Base-by-base conservation (phyloP, 2,888 invertebrate species). In the Cataglyphis cursor region DNA sequence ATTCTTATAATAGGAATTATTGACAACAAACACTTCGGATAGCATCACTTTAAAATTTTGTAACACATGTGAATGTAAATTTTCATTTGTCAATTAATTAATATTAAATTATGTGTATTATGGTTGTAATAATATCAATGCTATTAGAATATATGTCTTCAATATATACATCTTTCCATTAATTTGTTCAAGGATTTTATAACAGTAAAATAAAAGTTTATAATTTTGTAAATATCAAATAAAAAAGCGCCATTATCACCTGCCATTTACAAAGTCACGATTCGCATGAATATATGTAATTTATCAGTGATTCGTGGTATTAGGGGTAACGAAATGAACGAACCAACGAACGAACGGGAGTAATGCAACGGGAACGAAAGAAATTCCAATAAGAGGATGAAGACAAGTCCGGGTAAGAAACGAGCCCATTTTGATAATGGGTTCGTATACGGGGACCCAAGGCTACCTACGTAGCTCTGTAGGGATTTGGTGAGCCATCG, bases 381-480 rank as follows among this genome's bases (percentile, higher is more conserved):
- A 91, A 92, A 92, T 92, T 90, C 92, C 91, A 93, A 92, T 93
- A 92, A 88, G 88, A 88, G 90, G 91, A 90, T 88, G 91, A 90
- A 86, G 88, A 91, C 90, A 91, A 87, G 87, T 74, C 86, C 61
- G 87, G 87, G 88, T 92, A 93, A 92, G 92, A 93, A 94, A 93
- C 91, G 91, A 93, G 92, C 91, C 93, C 93, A 94, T 94, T 94
- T 93, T 93, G 94, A 94, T 94, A 94, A 94, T 94, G 93, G 93
- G 88, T 90, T 89, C 88, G 90, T 92, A 92, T 91, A 92, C 90
- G 91, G 89, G 91, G 91, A 92, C 91, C n/a, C 91, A 92, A 91
- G 89, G 91, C 88, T 92, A 90, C 88, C 92, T 90, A 90, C 82
- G 84, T 92, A 91, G 92, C 93, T 94, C 93, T 92, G 91, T 89